Evolutionary conservation across 2,888 invertebrate species (phyloP).

Genomic region (Dinocampus coccinellae): DNA sequence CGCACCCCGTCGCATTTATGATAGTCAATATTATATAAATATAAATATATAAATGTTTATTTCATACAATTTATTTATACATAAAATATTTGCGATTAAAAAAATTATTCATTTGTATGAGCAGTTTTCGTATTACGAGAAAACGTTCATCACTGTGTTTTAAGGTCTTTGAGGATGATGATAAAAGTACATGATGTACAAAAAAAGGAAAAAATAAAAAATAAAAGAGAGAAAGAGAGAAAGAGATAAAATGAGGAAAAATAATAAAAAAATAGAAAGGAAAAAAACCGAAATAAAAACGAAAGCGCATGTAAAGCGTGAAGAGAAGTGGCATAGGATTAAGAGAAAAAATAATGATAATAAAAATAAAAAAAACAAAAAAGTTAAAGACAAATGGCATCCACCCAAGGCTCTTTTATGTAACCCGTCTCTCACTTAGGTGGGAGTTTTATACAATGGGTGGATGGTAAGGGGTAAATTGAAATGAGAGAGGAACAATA

Average conservation of each 20-base stretch:
- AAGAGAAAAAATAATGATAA: constrained; percentile 15
- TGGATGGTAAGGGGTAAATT: not conserved
- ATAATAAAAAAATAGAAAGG: not conserved
- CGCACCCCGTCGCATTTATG: not conserved
- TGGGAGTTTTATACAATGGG: too few relatives aligned
- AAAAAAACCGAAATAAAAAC: too few relatives aligned
- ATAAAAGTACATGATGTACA: not conserved
- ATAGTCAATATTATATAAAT: not conserved
- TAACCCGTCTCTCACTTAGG: too few relatives aligned
- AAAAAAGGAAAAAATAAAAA: not conserved
- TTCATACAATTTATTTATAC: too few relatives aligned
- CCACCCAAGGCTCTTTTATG: too few relatives aligned
- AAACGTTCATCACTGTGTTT: not conserved
- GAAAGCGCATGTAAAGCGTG: not conserved
- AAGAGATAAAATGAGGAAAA: not conserved
- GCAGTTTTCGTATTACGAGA: not conserved
- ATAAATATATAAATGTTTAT: not conserved
- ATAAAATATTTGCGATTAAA: not conserved
- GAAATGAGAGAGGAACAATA: not conserved
- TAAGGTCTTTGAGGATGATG: not conserved
- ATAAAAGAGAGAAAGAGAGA: not conserved
- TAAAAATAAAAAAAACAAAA: too few relatives aligned
- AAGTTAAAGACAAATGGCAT: constrained; percentile 12
- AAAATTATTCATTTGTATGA: not conserved
- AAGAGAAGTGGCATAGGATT: constrained; percentile 2